These are phyloP conservation scores for Lasioglossum malachurum DNA, from an alignment of 2,888 invertebrate species.

Conservation along the genomic window DNA sequence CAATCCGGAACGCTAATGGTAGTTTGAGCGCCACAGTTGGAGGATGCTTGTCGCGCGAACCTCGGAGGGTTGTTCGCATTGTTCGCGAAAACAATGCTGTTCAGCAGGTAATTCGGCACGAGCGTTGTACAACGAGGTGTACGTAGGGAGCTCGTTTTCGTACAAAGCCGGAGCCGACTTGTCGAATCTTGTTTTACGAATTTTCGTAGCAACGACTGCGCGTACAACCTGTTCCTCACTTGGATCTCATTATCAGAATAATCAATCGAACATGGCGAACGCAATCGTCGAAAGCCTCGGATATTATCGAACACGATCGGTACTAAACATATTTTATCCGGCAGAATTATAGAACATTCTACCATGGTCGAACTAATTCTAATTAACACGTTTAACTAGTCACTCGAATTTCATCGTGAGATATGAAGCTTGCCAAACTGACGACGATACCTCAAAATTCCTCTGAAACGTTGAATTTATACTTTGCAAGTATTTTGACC, in stretches of 20 bases:
- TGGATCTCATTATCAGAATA: neutral
- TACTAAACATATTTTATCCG: neutral
- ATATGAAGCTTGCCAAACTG: too few species aligned
- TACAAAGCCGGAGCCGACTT: conserved; percentile 51
- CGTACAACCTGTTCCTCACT: neutral
- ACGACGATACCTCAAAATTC: too few species aligned
- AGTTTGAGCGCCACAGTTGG: conserved; percentile 58
- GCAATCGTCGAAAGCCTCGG: neutral
- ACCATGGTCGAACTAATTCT: neutral
- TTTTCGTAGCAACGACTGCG: conserved; percentile 43
- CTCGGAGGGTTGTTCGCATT: conserved; percentile 70
- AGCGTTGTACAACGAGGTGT: conserved; percentile 64
- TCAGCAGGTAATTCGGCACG: conserved; percentile 64
- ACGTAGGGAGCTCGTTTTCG: conserved; percentile 50
- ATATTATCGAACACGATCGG: neutral
- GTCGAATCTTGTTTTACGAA: conserved; percentile 61
- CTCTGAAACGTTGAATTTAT: neutral
- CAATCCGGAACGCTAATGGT: conserved; percentile 34
- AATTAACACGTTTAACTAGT: neutral
- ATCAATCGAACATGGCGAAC: neutral
- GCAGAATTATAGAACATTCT: neutral
- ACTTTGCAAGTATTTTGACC: neutral
- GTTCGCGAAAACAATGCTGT: conserved; percentile 73
- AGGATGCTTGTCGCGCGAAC: conserved; percentile 61
- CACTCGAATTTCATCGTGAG: too few species aligned